A percentile compares a stretch with the other conserved stretches of the same genome.
Conservation (phyloP, 2,888 invertebrate genomes). For the Allygus modestus region DNA sequence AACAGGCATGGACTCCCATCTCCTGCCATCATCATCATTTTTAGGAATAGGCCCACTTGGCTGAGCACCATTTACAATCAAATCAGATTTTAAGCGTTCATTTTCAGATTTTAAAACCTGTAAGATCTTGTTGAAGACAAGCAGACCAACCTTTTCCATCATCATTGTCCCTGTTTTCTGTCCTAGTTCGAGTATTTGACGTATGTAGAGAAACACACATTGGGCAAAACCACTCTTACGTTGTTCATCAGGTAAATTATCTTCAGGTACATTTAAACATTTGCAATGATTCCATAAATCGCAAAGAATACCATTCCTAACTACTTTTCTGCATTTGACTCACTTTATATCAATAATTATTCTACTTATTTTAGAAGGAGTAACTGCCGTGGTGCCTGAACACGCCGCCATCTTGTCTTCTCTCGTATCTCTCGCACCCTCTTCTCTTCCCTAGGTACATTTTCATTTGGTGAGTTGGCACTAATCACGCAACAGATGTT, state of each 20-base stretch:
- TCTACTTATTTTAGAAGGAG: not conserved
- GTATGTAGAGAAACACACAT: not conserved
- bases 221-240: not conserved
- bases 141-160: not conserved
- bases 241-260: not conserved
- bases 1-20: not conserved
- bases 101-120: not conserved
- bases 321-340: not conserved
- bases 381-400: not conserved
- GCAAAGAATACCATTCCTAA: not conserved
- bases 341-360: not conserved
- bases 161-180: not conserved
- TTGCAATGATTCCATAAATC: not conserved
- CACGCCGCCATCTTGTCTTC: too few relatives aligned
- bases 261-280: not conserved
- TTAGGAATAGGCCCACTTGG: not conserved
- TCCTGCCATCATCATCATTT: not conserved
- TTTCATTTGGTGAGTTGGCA: too few relatives aligned
- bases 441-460: too few relatives aligned
- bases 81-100: not conserved
- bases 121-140: not conserved
- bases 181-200: not conserved
- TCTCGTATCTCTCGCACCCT: too few relatives aligned
- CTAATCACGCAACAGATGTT: too few relatives aligned
- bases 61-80: not conserved